Evolutionary conservation across 2,888 invertebrate genomes (phyloP).

Genomic region (Aethes cnicana): DNA sequence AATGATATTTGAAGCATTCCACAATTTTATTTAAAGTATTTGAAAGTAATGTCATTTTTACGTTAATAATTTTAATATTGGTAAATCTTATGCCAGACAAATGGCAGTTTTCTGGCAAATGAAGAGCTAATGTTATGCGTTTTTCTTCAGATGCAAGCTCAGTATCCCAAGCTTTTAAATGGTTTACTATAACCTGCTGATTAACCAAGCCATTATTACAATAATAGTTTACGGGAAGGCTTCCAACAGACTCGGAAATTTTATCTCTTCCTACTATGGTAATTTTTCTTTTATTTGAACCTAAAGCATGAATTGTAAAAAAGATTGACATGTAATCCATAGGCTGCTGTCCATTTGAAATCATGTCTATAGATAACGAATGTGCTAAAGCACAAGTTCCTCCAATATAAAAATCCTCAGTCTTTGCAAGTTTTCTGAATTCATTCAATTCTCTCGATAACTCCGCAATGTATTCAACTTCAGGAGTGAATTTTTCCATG

Average conservation of each 20-base stretch:
- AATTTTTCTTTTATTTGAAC: slow-evolving; percentile 42
- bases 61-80: slow-evolving; percentile 42
- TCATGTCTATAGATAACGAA: slow-evolving; percentile 40
- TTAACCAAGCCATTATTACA: slow-evolving; percentile 41
- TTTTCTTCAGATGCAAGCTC: slow-evolving; percentile 38
- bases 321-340: slow-evolving; percentile 45
- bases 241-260: slow-evolving; percentile 35
- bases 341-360: slow-evolving; percentile 36
- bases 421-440: slow-evolving; percentile 36
- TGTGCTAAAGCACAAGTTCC: slow-evolving; percentile 44
- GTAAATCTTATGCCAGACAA: slow-evolving; percentile 37
- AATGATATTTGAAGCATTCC: slow-evolving; percentile 49
- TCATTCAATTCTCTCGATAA: slow-evolving; percentile 39
- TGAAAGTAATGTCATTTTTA: slow-evolving; percentile 39
- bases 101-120: slow-evolving; percentile 38
- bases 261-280: slow-evolving; percentile 43
- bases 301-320: slow-evolving; percentile 42
- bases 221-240: slow-evolving; percentile 46
- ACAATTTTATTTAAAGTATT: slow-evolving; percentile 42
- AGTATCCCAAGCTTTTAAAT: slow-evolving; percentile 45
- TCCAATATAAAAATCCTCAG: slow-evolving; percentile 43
- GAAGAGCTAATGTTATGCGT: slow-evolving; percentile 40
- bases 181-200: slow-evolving; percentile 38
- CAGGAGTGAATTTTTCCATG: slow-evolving; percentile 40
- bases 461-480: slow-evolving; percentile 32